Evolutionary conservation across 2,113 vertebrate genomes (phyloP).

Genomic region (Menura novaehollandiae): DNA sequence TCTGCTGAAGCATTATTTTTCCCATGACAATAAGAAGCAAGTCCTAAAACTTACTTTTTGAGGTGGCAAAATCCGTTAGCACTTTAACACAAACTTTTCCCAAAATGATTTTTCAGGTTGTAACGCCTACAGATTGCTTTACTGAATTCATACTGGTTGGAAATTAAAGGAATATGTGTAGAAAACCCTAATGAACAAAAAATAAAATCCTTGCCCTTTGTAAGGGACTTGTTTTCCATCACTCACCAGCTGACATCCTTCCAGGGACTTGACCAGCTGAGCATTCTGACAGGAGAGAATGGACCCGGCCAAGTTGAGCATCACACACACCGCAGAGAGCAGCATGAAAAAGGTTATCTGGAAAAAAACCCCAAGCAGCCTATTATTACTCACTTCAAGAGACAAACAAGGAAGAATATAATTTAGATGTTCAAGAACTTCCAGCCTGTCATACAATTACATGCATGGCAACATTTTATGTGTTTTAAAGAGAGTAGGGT

Average conservation of each 20-base stretch:
- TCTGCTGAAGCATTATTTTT: not conserved
- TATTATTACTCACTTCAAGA: not conserved
- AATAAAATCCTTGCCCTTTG: not conserved
- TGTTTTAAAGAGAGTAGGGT: not conserved
- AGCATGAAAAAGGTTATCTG: slow-evolving; percentile 99
- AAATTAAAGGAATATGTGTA: not conserved
- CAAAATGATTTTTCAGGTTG: not conserved
- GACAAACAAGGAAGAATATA: not conserved
- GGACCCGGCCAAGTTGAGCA: slow-evolving; percentile 97
- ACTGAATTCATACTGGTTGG: not conserved
- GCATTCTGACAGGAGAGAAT: slow-evolving; percentile 98
- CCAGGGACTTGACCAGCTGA: slow-evolving; percentile 91
- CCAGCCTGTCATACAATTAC: not conserved
- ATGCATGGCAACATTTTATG: not conserved
- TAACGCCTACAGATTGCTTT: not conserved
- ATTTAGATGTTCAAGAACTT: not conserved
- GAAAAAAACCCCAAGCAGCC: not conserved
- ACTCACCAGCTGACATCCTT: slow-evolving; percentile 98
- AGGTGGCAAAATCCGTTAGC: not conserved
- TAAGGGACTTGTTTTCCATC: not conserved
- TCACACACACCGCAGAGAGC: slow-evolving; percentile 96
- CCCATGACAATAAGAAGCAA: not conserved
- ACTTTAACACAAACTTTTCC: not conserved
- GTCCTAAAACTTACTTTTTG: not conserved
- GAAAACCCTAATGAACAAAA: not conserved